These are phyloP conservation scores for Ceyx margarethae DNA, from an alignment of 2,113 vertebrate genomes.

Conservation along the genomic window DNA sequence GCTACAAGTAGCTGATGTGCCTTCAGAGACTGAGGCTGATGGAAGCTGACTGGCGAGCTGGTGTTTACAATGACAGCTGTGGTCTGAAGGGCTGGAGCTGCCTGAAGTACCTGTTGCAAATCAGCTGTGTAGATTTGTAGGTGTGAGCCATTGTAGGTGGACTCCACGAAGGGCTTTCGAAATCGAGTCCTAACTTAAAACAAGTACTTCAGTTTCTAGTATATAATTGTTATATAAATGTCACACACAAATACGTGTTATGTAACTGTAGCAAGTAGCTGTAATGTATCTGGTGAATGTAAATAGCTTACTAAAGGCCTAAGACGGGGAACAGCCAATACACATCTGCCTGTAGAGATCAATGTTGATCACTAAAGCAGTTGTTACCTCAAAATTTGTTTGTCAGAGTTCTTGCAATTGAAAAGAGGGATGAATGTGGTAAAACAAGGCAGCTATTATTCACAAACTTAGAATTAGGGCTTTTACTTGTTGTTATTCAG, in stretches of 20 bases:
- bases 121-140: neutral
- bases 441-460: neutral
- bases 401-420: neutral
- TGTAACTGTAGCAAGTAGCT: neutral
- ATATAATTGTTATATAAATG: neutral
- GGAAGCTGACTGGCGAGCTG: neutral
- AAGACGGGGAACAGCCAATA: neutral
- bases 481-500: neutral
- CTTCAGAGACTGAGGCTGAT: neutral
- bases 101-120: neutral
- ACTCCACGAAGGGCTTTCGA: neutral
- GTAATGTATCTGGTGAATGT: neutral
- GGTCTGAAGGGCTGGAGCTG: neutral
- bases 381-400: neutral
- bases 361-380: neutral
- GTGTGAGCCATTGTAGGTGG: neutral
- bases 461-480: neutral
- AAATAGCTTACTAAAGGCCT: neutral
- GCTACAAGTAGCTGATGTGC: neutral
- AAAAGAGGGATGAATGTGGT: neutral
- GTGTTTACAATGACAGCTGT: neutral
- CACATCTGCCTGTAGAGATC: neutral
- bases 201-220: neutral
- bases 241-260: neutral
- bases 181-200: neutral